A percentile compares a stretch with the other conserved stretches of the same genome.
phyloP scores from a whole-genome alignment of 2,888 invertebrate genomes.

The Ectemnius cavifrons region DNA sequence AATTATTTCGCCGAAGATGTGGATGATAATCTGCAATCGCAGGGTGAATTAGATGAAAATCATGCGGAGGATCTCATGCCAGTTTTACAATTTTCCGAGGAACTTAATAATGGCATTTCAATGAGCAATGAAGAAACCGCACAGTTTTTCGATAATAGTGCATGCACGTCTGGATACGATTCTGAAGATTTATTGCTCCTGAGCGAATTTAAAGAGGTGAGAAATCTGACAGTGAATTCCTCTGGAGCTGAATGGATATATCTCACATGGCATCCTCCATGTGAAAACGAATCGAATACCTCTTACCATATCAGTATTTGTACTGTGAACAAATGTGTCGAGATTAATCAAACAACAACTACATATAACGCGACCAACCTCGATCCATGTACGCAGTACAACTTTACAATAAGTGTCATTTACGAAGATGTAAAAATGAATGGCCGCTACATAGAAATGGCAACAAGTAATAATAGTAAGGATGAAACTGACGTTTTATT shows the following conservation, averaged over 20 bases:
- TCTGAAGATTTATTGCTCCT: too few relatives aligned
- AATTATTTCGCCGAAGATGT: conserved; percentile 2
- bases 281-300: conserved; percentile 17
- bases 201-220: conserved; percentile 26
- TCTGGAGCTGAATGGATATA: conserved; percentile 45
- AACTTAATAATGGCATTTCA: background rate
- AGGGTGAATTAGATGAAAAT: background rate
- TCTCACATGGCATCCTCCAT: conserved; percentile 50
- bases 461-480: conserved; percentile 46
- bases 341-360: conserved; percentile 3
- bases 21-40: background rate
- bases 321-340: conserved; percentile 15
- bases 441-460: conserved; percentile 13
- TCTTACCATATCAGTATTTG: conserved; percentile 42
- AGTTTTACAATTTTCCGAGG: background rate
- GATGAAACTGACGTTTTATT: conserved; percentile 11
- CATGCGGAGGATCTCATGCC: background rate
- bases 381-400: conserved; percentile 58
- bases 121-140: background rate
- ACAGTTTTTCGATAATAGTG: background rate
- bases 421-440: conserved; percentile 11
- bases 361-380: conserved; percentile 46
- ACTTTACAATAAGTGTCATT: conserved; percentile 48
- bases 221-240: conserved; percentile 19
- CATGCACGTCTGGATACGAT: conserved; percentile 1